Base-by-base conservation (phyloP, 2,113 vertebrate species). In the Burhinus bistriatus region DNA sequence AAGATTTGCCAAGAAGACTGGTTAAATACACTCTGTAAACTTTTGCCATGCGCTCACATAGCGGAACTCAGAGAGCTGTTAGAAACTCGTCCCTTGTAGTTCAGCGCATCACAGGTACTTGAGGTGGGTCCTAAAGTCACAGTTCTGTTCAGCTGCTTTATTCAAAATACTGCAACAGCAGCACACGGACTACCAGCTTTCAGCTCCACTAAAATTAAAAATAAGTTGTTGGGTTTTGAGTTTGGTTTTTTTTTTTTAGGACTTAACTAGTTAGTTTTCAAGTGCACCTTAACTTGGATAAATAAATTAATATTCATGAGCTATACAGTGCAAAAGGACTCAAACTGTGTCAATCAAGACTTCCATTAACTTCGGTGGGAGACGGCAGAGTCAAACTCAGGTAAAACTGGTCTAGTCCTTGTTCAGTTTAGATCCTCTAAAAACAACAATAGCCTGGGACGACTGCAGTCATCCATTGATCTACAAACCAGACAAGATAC, bases 41-140 rank as follows among this genome's bases (percentile, higher is more conserved):
- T 76, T 73, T 14, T 54, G 85, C 44, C 36, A 30, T 9, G 21
- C 1, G 1, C 72, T 93, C 58, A 47, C 71, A 13, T 1, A 49
- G 58, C 61, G 49, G 42, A 83, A 34, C 40, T 57, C 9, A 9
- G 26, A 78, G 22, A 42, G 40, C 36, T 51, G 40, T 57, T 44
- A n/a, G 54, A 75, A 42, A 23, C 2, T 0, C 1, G 1, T 10
- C 65, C 13, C 40, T 52, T 62, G 34, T 27, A 30, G 42, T 21
- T 89, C 52, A 47, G 88, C 72, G 27, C 23, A 57, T n/a, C 36
- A 61, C 54, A 83, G 30, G 44, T 83, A 51, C 32, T 42, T 0
- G 0, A 71, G 15, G 17, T 1, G 0, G 22, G 21, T 79, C 82
- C 90, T 52, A 17, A 40, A 68, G 42, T 26, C 5, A 5, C 62